phyloP scores from a whole-genome alignment of 2,888 invertebrate genomes.

The Lasioglossum oenotherae region DNA sequence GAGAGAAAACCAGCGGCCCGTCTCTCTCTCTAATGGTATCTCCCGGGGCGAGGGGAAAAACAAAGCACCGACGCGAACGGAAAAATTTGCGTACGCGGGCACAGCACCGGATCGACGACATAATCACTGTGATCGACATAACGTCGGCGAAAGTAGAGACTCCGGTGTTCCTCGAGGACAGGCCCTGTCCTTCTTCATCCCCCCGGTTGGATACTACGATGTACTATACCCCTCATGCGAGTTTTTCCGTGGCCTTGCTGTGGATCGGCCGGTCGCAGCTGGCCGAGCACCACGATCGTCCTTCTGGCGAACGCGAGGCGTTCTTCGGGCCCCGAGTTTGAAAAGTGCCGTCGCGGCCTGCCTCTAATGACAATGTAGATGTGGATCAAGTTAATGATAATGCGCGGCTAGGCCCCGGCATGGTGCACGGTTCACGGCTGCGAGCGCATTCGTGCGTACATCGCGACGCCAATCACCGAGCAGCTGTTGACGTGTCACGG shows the following conservation, averaged over 20 bases:
- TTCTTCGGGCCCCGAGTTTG: constrained; percentile 41
- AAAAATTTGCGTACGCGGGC: constrained; percentile 69
- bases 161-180: constrained; percentile 60
- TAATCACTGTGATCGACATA: constrained; percentile 79
- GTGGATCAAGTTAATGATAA: constrained; percentile 80
- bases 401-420: constrained; percentile 72
- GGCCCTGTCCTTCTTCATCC: constrained; percentile 50
- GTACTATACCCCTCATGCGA: neutral
- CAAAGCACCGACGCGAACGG: constrained; percentile 43
- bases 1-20: constrained; percentile 27
- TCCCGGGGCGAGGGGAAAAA: constrained; percentile 32
- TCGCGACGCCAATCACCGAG: constrained; percentile 54
- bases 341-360: constrained; percentile 71
- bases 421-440: constrained; percentile 75
- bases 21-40: constrained; percentile 33
- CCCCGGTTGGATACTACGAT: neutral
- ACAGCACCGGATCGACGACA: constrained; percentile 72
- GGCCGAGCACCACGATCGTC: constrained; percentile 50
- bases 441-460: constrained; percentile 82
- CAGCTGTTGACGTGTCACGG: constrained; percentile 50
- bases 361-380: constrained; percentile 82
- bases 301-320: constrained; percentile 33
- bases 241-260: constrained; percentile 55
- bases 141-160: constrained; percentile 74
- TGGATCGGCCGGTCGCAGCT: constrained; percentile 45